Base-by-base conservation (phyloP, 2,113 vertebrate species). In the Scomber scombrus region DNA sequence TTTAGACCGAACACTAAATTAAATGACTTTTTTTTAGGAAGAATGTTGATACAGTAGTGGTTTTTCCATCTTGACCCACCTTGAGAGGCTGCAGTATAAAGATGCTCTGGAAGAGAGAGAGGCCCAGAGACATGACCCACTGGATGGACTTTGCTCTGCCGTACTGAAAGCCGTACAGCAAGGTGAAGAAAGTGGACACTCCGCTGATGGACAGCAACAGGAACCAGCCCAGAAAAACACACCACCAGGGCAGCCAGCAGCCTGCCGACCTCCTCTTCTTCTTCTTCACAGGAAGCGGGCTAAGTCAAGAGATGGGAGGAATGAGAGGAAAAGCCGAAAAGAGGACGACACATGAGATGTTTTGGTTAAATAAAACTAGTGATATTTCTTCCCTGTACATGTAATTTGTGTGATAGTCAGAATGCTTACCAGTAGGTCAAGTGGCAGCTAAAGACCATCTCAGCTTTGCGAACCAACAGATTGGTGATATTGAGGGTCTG, bases 41-140 rank as follows among this genome's bases (percentile, higher is more conserved):
- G 19, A 14, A 12, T 31, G 31, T 46, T 55, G 11, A 54, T 46
- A 13, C 11, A 14, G 31, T 57, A 19, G 12, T 1, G 40, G 6
- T 40, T 11, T 62, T 69, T 18, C n/a, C 2, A 14, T 57, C 9
- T 61, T 46, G 11, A 50, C 84, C 31, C 31, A 95, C 96, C 94
- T 96, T 96, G 16, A 96, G 93, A 26, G 96, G 96, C 86, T 96
- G 95, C 75, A 96, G 85, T 72, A 96, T 92, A 60, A 96, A 96
- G 88, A 96, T 96, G 85, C 95, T 96, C 81, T 96, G 93, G 81
- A 96, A 94, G n/a, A 96, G 94, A 4, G 95, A 96, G 23, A 96
- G 78, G 3, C 89, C 92, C 81, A 96, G 91, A 70, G 96, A 95
- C 77, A 96, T 90, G 50, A 95, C 93, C 95, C 96, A 96, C 75